Base-by-base conservation (phyloP, 2,113 vertebrate genomes). In the Aythya baeri region DNA sequence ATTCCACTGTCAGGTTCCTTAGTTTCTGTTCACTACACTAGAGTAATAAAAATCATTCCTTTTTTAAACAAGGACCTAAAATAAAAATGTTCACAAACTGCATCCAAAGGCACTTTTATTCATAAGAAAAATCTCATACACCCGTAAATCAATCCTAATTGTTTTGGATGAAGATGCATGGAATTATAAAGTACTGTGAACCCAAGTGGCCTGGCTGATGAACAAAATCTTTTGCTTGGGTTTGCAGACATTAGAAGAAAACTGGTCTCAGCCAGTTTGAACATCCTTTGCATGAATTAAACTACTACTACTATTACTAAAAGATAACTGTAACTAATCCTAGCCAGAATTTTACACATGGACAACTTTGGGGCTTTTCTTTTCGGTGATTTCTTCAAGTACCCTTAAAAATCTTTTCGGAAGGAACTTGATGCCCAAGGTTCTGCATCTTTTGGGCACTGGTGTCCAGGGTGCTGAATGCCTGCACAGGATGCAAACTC, bases 381-480 rank as follows among this genome's bases (percentile, higher is more conserved):
- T 44, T 23, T 7, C 12, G 10, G 1, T 8, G 54, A 3, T 31
- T 86, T 83, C 46, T 68, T 44, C 13, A 61, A 63, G 12, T 75
- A 11, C 4, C 8, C 44, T 54, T 72, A 46, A 43, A 54, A 34
- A 41, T 31, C 17, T 85, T 89, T 88, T 66, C 31, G 3, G 13
- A 89, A 57, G 72, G 61, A 75, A 29, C 21, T 44, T 83, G 27
- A 58, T 36, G 18, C 5, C 16, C 13, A 4, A 67, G 21, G 4
- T 62, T 77, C 49, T 62, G 7, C 70, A 49, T 71, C 67, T 34
- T n/a, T 61, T 34, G 29, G 21, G 63, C 13, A 11, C 11, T 4
- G 0, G 5, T 36, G 54, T 41, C 44, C 52, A 57, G 31, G 66
- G 7, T 11, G 13, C 4, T 1, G 2, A 73, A 34, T 3, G 1